Percentiles rank a stretch among this genome's conserved stretches.
These are phyloP conservation scores for Athetis lepigone DNA, from an alignment of 2,888 invertebrate species.

Conservation along the genomic window DNA sequence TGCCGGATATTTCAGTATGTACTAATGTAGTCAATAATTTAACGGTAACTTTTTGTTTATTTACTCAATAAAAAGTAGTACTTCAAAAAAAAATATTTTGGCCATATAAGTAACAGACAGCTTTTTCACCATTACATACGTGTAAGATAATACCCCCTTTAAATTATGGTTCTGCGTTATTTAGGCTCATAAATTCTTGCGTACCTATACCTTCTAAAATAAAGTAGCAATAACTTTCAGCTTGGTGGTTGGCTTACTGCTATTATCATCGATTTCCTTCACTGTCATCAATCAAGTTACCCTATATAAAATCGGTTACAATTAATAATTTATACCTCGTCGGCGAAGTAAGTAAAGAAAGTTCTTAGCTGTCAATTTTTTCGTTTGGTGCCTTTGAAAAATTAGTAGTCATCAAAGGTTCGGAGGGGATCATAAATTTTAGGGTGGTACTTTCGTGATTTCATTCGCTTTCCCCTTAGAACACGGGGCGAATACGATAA, in stretches of 20 bases:
- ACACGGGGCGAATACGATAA: slow-evolving; percentile 82
- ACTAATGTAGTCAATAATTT: too few species aligned
- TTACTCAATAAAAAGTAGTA: too few species aligned
- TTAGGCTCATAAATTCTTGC: slow-evolving; percentile 31
- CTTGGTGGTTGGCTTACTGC: slow-evolving; percentile 45
- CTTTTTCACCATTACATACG: background rate
- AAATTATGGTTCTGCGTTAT: slow-evolving; percentile 12
- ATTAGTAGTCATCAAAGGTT: slow-evolving; percentile 85
- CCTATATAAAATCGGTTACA: slow-evolving; percentile 62
- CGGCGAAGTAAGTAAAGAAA: slow-evolving; percentile 67
- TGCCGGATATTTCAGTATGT: too few species aligned
- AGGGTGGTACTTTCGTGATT: slow-evolving; percentile 83
- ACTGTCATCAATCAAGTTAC: slow-evolving; percentile 61
- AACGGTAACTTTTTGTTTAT: too few species aligned
- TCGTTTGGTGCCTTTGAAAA: slow-evolving; percentile 76
- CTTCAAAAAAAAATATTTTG: background rate
- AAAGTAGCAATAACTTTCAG: slow-evolving; percentile 32
- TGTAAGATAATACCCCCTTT: background rate
- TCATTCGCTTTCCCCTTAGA: slow-evolving; percentile 83
- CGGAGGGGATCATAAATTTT: slow-evolving; percentile 84
- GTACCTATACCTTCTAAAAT: slow-evolving; percentile 12
- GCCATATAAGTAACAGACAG: background rate
- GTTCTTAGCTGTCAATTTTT: slow-evolving; percentile 74
- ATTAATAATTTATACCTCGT: slow-evolving; percentile 73
- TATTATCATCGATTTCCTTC: slow-evolving; percentile 60